Evolutionary conservation across 2,113 vertebrate species (phyloP), one percentile per base, ranked within the genome.

Genomic region (Eidolon helvum): DNA sequence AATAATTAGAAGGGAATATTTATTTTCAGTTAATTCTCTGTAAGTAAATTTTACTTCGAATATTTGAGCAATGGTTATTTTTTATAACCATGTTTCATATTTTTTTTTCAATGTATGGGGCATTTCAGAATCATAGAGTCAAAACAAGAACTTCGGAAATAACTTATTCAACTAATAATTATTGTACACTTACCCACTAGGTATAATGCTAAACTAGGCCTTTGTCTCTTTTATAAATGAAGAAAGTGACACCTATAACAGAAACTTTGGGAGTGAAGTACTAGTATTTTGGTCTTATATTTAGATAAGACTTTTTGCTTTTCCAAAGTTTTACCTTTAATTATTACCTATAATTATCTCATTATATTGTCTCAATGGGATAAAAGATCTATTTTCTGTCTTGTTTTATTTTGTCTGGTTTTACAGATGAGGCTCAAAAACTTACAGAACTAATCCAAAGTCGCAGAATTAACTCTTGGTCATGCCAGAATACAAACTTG

Each of bases 381-480:
- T 79, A 19, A 77, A 93, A 72, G 43, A 30, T 4, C 82, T 30
- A 82, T 59, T 26, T 57, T 9, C 24, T 48, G 18, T 57, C 50
- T 83, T 86, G 14, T 61, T 92, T 93, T 16, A 78, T 96, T 92
- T 92, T 86, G 30, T 11, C 45, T 83, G 95, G 68, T 66, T 90
- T 90, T 95, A 38, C 24, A 68, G 15, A 30, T n/a, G 50, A 94
- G n/a, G 16, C 24, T 30, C 5, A 8, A 50, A 82, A 69, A n/a
- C 18, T 26, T 30, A 45, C 1, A 19, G 61, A 50, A 80, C 33
- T 65, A 86, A 45, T 35, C 43, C 26, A 38, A 74, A 91, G 45
- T 88, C 43, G 48, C 9, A 19, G 0, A 30, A 4, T 24, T 84
- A 84, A 43, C 40, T 26, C 30, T 94, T 74, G 45, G 16, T 57